These are phyloP conservation scores for Calidris pygmaea DNA, from an alignment of 2,113 vertebrate genomes.

Conservation along the genomic window DNA sequence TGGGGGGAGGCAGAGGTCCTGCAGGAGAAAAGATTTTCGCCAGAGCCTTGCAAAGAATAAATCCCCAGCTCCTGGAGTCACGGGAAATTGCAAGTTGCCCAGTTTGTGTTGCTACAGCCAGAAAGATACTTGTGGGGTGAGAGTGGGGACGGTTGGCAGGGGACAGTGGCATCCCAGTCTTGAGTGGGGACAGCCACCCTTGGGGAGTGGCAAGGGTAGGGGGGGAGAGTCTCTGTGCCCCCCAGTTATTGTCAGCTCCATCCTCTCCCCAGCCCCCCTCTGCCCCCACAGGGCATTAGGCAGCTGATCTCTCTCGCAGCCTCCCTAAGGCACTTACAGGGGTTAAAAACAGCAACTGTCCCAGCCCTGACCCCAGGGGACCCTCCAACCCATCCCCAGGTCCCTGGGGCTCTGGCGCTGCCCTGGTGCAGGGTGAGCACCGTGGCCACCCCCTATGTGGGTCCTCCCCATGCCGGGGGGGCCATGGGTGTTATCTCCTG, in stretches of 20 bases:
- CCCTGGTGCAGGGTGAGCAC: background rate
- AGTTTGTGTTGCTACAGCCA: background rate
- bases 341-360: constrained; percentile 75
- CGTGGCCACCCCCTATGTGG: accelerated
- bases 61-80: background rate
- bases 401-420: background rate
- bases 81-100: background rate
- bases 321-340: constrained; percentile 64
- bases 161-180: background rate
- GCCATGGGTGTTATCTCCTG: background rate
- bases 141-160: background rate
- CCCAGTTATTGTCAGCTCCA: background rate
- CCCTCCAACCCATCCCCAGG: background rate
- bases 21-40: background rate
- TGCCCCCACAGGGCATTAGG: background rate
- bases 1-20: background rate
- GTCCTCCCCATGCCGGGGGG: background rate
- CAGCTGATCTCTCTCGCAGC: constrained; percentile 51
- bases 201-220: background rate
- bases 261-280: background rate
- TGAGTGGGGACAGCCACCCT: background rate
- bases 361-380: constrained; percentile 72
- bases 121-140: background rate
- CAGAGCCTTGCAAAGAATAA: background rate
- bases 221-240: background rate